Base-by-base conservation (phyloP, 1,140 invertebrate species). In the Bradysia coprophila region DNA sequence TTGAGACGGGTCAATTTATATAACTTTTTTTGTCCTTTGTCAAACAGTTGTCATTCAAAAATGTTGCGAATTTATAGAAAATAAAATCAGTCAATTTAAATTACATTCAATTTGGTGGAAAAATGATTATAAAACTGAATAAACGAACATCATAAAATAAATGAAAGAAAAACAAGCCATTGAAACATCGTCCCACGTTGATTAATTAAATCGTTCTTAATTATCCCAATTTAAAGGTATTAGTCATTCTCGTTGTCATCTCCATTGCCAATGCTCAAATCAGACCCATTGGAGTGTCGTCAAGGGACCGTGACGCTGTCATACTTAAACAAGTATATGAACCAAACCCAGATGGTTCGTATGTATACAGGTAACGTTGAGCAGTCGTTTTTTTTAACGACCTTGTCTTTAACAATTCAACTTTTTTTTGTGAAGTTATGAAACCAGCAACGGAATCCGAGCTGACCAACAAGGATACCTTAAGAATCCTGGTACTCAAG, bases 381-480 rank as follows among this genome's bases (percentile, higher is more conserved):
- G n/a, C n/a, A n/a, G 54, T 50, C 3, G 28, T 24, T 41, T 28
- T 31, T 18, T 18, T 21, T 40, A 22, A 40, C 22, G 5, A 15
- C 32, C n/a, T 33, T 33, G 40, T 16, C 18, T 18, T 31, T 19
- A 21, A 10, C 22, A 9, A 5, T n/a, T n/a, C n/a, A n/a, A n/a
- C n/a, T n/a, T n/a, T 3, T 15, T 39, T 39, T 22, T 22, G n/a
- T 39, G 43, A 42, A 74, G 67, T 48, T 75, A 72, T 49, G 71
- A 75, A 57, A 73, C 72, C 13, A 72, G 66, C 51, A 75, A 76
- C 49, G 70, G 71, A 22, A 75, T 75, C 40, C 58, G 55, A 21
- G 69, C 69, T 15, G 67, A 74, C 54, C 72, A 75, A 58, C 64
- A 68, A 41, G 72, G 73, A n/a, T 68, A 63, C 45, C 49, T 68